These are phyloP conservation scores for Agapostemon virescens DNA, from an alignment of 2,888 invertebrate species.

Conservation along the genomic window DNA sequence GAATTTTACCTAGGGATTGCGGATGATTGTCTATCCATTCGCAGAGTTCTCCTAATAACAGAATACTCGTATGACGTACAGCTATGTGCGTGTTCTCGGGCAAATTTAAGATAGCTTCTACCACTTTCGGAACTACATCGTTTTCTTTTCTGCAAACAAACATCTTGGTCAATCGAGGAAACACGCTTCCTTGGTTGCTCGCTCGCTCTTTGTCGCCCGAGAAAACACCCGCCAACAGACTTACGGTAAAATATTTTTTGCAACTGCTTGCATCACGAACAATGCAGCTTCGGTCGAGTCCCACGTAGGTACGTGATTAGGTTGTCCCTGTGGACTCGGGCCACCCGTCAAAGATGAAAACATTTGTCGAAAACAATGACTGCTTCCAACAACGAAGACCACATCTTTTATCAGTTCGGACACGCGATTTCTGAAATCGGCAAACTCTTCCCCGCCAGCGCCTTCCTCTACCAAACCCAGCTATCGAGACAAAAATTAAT, in stretches of 20 bases:
- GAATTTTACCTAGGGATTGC: conserved; percentile 84
- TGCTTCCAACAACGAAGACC: conserved; percentile 96
- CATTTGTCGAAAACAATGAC: conserved; percentile 95
- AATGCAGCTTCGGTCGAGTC: conserved; percentile 96
- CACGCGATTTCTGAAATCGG: conserved; percentile 91
- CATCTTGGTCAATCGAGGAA: neutral
- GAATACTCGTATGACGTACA: conserved; percentile 93
- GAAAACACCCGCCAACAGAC: conserved; percentile 76
- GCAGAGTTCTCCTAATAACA: conserved; percentile 93
- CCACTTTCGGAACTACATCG: conserved; percentile 95
- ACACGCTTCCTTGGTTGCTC: too few species aligned
- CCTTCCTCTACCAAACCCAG: conserved; percentile 78
- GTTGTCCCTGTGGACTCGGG: conserved; percentile 71
- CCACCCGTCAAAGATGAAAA: conserved; percentile 85
- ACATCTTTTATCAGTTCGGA: conserved; percentile 97
- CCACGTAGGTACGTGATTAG: conserved; percentile 89
- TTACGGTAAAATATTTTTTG: conserved; percentile 96
- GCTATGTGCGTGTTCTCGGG: conserved; percentile 91
- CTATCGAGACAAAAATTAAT: conserved; percentile 58
- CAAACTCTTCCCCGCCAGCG: conserved; percentile 86
- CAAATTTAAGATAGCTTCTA: conserved; percentile 93
- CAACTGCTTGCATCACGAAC: conserved; percentile 97
- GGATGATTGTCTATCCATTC: conserved; percentile 97
- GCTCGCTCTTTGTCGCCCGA: neutral
- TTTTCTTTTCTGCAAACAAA: conserved; percentile 88